Evolutionary conservation across 2,113 vertebrate species (phyloP), one percentile per base, ranked within the genome.

Genomic region (Austrofundulus limnaeus): DNA sequence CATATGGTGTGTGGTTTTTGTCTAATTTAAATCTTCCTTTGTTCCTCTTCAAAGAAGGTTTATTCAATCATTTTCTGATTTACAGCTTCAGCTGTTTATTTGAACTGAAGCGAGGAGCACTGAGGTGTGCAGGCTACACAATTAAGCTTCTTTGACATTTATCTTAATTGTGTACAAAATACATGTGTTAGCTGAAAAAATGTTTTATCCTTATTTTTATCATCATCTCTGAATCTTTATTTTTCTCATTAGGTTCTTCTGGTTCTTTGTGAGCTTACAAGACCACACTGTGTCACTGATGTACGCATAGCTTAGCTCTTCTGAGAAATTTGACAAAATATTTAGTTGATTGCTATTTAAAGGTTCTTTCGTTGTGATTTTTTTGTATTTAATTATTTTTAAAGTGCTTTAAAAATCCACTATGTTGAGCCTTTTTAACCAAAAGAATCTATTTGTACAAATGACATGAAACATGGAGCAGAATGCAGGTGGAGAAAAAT

Each of bases 21-120:
- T 61, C 24, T 31, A 14, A 56, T 51, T 79, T 15, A 13, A 82
- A 77, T 42, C 68, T 73, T 45, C 67, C 63, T 84, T 87, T 85
- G 82, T 90, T 86, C 70, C 66, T 72, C 70, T 55, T 60, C 63
- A 83, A 75, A 84, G 87, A 94, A 65, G 92, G 52, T 81, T 89
- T 85, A 83, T 72, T 83, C 56, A 77, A 81, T 55, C 46, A 70
- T 55, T 2, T 59, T 64, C 65, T 58, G 78, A 82, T 76, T 81
- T 64, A 57, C 38, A 7, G 69, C 67, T 60, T 34, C 10, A 0
- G 2, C 56, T 23, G 73, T 70, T 75, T 70, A 78, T 64, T 77
- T 58, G 1, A 67, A 46, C 66, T 28, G 12, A 12, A 42, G 39
- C 17, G 17, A 47, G 61, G 41, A 31, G 46, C 37, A 16, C 20